A percentile compares a stretch with the other conserved stretches of the same genome.
phyloP scores from a whole-genome alignment of 2,888 invertebrate species.

The Diloba caeruleocephala region DNA sequence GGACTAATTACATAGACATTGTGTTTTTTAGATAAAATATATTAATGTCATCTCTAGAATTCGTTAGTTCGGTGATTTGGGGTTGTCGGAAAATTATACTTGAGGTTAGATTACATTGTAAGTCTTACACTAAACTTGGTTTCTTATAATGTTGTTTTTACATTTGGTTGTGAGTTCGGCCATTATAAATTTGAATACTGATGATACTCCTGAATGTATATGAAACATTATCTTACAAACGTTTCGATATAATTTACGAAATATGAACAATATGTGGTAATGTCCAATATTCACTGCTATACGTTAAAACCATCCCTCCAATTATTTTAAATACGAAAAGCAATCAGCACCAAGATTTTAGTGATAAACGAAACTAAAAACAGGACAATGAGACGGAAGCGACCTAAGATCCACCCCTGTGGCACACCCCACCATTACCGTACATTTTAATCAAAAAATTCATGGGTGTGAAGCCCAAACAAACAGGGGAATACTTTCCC shows the following conservation, averaged over 20 bases:
- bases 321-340: constrained; percentile 37
- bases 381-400: constrained; percentile 69
- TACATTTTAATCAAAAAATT: constrained; percentile 84
- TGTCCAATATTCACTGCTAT: not conserved
- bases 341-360: constrained; percentile 55
- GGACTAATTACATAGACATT: constrained; percentile 55
- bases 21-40: constrained; percentile 22
- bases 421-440: constrained; percentile 80
- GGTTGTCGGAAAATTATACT: not conserved
- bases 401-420: constrained; percentile 79
- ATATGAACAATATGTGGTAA: too few relatives aligned
- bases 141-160: too few relatives aligned
- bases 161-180: too few relatives aligned
- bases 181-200: too few relatives aligned
- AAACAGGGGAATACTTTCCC: constrained; percentile 84
- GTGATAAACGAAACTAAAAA: constrained; percentile 55
- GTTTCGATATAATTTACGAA: too few relatives aligned
- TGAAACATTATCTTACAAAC: too few relatives aligned
- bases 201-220: too few relatives aligned
- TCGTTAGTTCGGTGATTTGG: not conserved
- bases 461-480: constrained; percentile 87
- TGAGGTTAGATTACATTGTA: too few relatives aligned
- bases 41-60: constrained; percentile 7
- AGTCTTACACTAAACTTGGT: too few relatives aligned
- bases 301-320: constrained; percentile 5